Conservation (phyloP, 2,797 vertebrate genomes). For the Amniataba percoides region DNA sequence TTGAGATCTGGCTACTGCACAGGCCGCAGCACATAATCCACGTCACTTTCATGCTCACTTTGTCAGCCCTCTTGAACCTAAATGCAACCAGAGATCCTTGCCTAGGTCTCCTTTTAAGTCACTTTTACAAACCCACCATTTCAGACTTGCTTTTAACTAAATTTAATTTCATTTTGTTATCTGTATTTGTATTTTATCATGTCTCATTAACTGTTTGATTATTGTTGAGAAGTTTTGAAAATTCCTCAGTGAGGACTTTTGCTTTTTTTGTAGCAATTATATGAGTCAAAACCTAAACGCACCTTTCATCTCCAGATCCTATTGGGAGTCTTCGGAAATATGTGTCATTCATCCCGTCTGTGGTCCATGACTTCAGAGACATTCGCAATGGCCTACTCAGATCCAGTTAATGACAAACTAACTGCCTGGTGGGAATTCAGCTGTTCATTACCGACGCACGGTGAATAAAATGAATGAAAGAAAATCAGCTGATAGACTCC, state of each 20-base stretch:
- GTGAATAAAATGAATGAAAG: not conserved
- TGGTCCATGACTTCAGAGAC: not conserved
- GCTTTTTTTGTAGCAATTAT: no score
- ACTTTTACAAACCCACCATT: no score
- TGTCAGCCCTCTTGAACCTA: no score
- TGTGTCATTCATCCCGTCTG: not conserved
- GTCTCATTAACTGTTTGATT: no score
- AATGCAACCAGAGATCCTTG: no score
- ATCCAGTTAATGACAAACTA: constrained; percentile 8
- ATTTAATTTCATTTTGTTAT: no score
- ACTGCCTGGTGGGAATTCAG: not conserved
- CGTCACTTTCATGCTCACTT: not conserved
- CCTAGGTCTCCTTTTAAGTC: no score
- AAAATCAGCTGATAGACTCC: not conserved
- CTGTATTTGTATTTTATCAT: no score
- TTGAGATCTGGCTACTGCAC: not conserved
- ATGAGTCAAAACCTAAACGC: not conserved
- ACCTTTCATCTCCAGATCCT: no score
- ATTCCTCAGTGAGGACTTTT: not conserved
- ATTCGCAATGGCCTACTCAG: not conserved
- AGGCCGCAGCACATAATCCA: not conserved
- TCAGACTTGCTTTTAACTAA: no score
- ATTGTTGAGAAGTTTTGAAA: not conserved
- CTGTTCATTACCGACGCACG: not conserved
- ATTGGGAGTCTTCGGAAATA: fast-evolving